Percentiles rank a stretch among this genome's conserved stretches.
These are phyloP conservation scores for Hippasteria phrygiana DNA, from an alignment of 53 echinoderm and acorn worm genomes.

Conservation along the genomic window DNA sequence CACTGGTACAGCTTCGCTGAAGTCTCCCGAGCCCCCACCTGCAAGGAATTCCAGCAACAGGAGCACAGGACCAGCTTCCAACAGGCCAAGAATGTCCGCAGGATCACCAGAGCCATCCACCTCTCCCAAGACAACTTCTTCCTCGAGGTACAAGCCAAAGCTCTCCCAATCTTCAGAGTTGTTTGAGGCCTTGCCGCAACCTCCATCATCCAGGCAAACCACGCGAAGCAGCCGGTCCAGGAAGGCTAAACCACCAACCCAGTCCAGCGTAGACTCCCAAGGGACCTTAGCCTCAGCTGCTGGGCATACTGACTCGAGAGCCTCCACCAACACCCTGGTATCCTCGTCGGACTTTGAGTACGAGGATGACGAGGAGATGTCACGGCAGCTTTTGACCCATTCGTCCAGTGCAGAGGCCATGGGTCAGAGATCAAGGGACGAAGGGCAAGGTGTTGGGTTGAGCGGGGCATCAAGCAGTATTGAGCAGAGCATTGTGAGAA, in stretches of 20 bases:
- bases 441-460: background rate
- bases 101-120: conserved; percentile 27
- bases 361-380: conserved; percentile 65
- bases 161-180: background rate
- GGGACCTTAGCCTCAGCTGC: conserved; percentile 36
- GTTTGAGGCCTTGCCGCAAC: background rate
- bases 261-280: conserved; percentile 32
- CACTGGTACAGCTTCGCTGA: background rate
- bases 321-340: conserved; percentile 69
- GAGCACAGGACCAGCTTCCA: background rate
- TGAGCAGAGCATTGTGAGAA: conserved; percentile 25
- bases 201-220: conserved; percentile 21
- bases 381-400: conserved; percentile 40
- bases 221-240: conserved; percentile 1
- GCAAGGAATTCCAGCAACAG: background rate
- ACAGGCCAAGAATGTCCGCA: conserved; percentile 13
- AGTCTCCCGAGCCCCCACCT: conserved; percentile 25
- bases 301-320: conserved; percentile 62
- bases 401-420: background rate
- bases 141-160: background rate
- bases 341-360: conserved; percentile 79
- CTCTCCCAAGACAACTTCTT: conserved; percentile 8
- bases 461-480: conserved; percentile 28
- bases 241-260: conserved; percentile 13
- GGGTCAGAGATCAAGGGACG: conserved; percentile 9